A percentile compares a stretch with the other conserved stretches of the same genome.
These are phyloP conservation scores for Doris montereyensis DNA, from an alignment of 2,888 invertebrate species.

Conservation along the genomic window DNA sequence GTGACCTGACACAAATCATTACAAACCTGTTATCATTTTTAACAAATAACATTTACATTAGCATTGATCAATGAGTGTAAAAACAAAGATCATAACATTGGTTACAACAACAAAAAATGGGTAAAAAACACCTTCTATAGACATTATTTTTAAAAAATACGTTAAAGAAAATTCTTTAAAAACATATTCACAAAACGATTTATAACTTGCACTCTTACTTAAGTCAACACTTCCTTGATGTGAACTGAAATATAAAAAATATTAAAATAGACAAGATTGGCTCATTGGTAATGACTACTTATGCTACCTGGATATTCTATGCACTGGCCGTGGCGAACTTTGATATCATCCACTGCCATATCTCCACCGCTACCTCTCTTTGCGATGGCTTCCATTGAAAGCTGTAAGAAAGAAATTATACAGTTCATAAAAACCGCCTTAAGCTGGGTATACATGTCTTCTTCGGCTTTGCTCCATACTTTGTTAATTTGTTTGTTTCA, in stretches of 20 bases:
- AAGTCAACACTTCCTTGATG: neutral
- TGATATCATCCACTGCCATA: slow-evolving; percentile 67
- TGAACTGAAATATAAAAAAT: neutral
- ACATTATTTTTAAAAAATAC: neutral
- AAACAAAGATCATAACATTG: too few relatives aligned
- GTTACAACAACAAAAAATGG: too few relatives aligned
- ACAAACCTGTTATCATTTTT: too few relatives aligned
- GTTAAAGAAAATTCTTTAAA: neutral
- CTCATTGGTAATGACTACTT: neutral
- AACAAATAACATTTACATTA: too few relatives aligned
- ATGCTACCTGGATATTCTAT: slow-evolving; percentile 41
- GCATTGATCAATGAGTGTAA: too few relatives aligned
- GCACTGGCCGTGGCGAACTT: slow-evolving; percentile 57
- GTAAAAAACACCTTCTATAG: too few relatives aligned
- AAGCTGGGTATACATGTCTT: neutral
- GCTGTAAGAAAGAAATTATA: slow-evolving; percentile 56
- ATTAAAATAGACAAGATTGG: neutral
- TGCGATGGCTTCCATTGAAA: slow-evolving; percentile 64
- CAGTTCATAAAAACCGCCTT: slow-evolving; percentile 7
- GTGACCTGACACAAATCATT: slow-evolving; percentile 63
- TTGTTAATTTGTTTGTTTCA: too few relatives aligned
- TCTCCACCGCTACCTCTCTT: slow-evolving; percentile 57
- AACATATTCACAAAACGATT: too few relatives aligned
- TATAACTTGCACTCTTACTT: neutral
- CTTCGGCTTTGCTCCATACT: too few relatives aligned